These are phyloP conservation scores for Centropyge bicolor DNA, from an alignment of 2,797 vertebrate species.

Conservation along the genomic window DNA sequence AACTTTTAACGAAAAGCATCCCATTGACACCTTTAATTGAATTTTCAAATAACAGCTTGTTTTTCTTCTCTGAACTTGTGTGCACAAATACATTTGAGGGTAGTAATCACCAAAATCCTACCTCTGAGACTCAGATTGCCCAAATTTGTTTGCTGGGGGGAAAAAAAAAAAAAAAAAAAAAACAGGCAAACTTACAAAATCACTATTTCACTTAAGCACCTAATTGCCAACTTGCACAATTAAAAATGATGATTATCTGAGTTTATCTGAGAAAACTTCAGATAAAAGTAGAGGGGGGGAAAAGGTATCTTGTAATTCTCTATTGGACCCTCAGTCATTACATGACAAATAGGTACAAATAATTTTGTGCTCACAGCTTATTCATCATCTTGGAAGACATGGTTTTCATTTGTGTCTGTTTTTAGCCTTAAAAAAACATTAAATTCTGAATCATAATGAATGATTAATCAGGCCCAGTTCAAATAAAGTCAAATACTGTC, in stretches of 20 bases:
- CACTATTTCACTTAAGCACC: not conserved
- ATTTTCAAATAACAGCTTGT: conserved; percentile 20
- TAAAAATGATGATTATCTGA: not conserved
- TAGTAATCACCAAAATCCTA: not conserved
- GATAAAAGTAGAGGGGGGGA: not conserved
- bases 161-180: not conserved
- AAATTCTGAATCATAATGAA: not conserved
- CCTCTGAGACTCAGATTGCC: not conserved
- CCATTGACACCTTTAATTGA: conserved; percentile 10
- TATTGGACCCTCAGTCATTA: not conserved
- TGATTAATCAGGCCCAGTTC: not conserved
- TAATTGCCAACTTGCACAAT: not conserved
- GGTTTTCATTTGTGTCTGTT: not conserved
- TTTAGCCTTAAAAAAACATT: not conserved
- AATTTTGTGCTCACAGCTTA: not conserved
- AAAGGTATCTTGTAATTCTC: not conserved
- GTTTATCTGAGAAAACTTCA: not conserved
- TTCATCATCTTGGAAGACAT: not conserved
- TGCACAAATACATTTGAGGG: not conserved
- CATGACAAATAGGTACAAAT: not conserved
- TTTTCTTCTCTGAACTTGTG: conserved; percentile 1
- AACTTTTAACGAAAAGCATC: conserved; percentile 26
- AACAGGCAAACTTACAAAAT: not conserved
- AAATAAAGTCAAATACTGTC: not conserved
- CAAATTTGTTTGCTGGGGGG: conserved; percentile 13